Base-by-base conservation (phyloP, 2,797 vertebrate species). In the Sebastes steindachneri region DNA sequence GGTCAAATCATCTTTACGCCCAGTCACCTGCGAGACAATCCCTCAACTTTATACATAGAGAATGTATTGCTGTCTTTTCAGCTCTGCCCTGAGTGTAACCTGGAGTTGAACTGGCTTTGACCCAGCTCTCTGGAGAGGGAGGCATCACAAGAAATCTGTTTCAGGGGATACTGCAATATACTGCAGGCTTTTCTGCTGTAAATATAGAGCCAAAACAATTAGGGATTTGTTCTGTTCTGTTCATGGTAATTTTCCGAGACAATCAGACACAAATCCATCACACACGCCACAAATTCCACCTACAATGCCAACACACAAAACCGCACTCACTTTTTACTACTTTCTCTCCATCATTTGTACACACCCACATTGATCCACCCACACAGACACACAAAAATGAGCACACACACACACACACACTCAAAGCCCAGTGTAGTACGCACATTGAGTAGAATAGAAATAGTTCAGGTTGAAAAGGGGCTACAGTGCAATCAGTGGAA, bases 201-300 rank as follows among this genome's bases (percentile, higher is more conserved):
- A 88, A 89, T 86, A 76, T 70, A 75, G 72, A 79, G 85, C 87
- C 85, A 86, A 92, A 86, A 90, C 88, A 93, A 93, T 91, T 91
- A 88, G 63, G 74, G 83, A 90, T 92, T 92, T 91, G 84, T 83
- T 87, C 75, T 76, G 72, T 79, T 90, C 77, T 58, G 79, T 89
- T 89, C 85, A 82, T 86, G 86, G 68, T 85, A 84, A 89, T 92
- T 91, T 84, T 80, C 23, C 0, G 55, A 88, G 82, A 92, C 86
- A 94, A 90, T 93, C 88, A 90, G 82, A 88, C 76, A 81, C 66
- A 86, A 93, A 93, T 92, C 84, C 87, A 83, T 89, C 88, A 83
- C 60, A 76, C 79, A 70, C 41, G 70, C 60, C 31, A 55, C 28
- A 84, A 83, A 89, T 84, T 82, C 85, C 70, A 82, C 77, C 89